These are phyloP conservation scores for Phaetusa simplex DNA, from an alignment of 2,113 vertebrate species.

Conservation along the genomic window DNA sequence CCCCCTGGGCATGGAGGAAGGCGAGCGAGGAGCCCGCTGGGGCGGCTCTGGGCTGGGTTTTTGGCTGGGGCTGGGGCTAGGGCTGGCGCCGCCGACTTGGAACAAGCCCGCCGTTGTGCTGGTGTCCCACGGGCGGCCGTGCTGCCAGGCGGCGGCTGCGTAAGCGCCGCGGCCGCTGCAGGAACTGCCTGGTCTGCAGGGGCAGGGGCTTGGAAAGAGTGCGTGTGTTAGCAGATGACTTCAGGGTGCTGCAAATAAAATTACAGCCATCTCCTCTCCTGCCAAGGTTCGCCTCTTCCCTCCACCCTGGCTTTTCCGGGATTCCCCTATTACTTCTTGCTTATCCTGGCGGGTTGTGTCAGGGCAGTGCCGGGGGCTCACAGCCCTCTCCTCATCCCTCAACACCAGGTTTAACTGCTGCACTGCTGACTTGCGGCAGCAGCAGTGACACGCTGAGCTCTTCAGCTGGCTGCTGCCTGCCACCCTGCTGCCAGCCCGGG, in stretches of 20 bases:
- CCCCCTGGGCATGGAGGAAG: not conserved
- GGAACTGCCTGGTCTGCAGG: not conserved
- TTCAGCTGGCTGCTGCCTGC: not conserved
- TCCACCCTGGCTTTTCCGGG: not conserved
- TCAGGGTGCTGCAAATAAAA: conserved; percentile 54
- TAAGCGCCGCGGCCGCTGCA: not conserved
- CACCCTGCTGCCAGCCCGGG: not conserved
- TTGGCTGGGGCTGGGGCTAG: not conserved
- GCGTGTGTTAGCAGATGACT: not conserved
- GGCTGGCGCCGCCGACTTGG: not conserved
- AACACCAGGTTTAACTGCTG: not conserved
- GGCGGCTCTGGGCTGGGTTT: not conserved
- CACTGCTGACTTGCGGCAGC: not conserved
- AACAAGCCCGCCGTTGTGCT: conserved; percentile 15
- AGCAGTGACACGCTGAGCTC: not conserved
- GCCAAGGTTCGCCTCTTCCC: conserved; percentile 1
- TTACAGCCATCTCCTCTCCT: not conserved
- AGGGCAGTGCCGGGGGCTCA: not conserved
- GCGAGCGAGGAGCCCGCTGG: fast-evolving
- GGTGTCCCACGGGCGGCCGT: not conserved
- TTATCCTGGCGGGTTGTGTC: not conserved
- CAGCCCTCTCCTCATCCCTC: not conserved
- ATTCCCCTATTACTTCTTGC: not conserved
- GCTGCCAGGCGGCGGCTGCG: not conserved
- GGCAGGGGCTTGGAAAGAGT: not conserved